Evolutionary conservation across 1,140 invertebrate genomes (phyloP).

Genomic region (Cydia fagiglandana): DNA sequence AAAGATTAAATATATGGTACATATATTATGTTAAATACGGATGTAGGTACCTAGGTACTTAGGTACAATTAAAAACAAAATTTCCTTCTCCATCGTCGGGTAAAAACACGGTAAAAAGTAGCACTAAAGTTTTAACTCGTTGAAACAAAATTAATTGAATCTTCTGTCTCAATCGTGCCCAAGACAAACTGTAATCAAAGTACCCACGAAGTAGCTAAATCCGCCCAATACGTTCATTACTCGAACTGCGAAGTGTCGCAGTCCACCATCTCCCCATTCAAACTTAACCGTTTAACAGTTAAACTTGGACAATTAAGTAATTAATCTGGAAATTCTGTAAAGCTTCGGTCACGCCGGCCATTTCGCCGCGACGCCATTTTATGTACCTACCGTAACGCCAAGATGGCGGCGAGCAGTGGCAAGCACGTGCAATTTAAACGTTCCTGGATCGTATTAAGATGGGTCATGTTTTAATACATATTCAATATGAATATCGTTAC

Average conservation of each 20-base stretch:
- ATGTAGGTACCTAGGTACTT: too few species aligned
- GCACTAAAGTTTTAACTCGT: not conserved
- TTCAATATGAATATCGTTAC: not conserved
- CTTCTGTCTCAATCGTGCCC: not conserved
- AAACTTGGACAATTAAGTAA: slow-evolving; percentile 65
- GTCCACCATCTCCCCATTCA: slow-evolving; percentile 50
- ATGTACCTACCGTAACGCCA: slow-evolving; percentile 36
- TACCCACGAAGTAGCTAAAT: slow-evolving; percentile 33
- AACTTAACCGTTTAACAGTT: slow-evolving; percentile 60
- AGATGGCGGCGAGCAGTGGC: slow-evolving; percentile 52
- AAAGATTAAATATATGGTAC: not conserved
- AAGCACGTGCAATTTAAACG: slow-evolving; percentile 29
- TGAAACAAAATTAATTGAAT: not conserved
- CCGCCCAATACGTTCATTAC: slow-evolving; percentile 50
- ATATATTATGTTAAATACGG: too few species aligned
- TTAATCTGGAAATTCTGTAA: slow-evolving; percentile 61
- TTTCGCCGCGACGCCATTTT: slow-evolving; percentile 50
- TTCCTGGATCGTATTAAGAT: not conserved
- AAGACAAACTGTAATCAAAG: slow-evolving; percentile 13
- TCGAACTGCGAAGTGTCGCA: slow-evolving; percentile 53
- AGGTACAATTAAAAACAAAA: too few species aligned
- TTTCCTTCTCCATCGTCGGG: too few species aligned
- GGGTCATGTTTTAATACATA: not conserved
- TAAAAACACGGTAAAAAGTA: not conserved
- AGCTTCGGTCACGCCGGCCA: slow-evolving; percentile 49